Conservation (phyloP, 2,797 vertebrate genomes). For the Poecilia gillii region DNA sequence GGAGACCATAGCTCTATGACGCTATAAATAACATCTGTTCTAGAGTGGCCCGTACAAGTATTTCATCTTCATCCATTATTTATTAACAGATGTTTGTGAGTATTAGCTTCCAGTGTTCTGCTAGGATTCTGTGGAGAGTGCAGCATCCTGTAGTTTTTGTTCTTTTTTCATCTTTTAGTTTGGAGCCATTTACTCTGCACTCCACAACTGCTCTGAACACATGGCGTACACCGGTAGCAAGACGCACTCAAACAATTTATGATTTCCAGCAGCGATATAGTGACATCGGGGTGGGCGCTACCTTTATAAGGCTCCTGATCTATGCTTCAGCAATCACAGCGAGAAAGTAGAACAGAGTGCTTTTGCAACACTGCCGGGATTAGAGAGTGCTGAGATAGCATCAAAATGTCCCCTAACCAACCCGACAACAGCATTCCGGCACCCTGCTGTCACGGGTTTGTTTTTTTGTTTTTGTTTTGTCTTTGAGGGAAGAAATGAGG, state of each 20-base stretch:
- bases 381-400: slow-evolving; percentile 34
- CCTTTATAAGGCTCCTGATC: slow-evolving; percentile 33
- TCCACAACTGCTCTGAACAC: slow-evolving; percentile 30
- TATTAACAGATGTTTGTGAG: slow-evolving; percentile 70
- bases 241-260: slow-evolving; percentile 45
- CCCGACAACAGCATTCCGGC: slow-evolving; percentile 22
- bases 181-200: slow-evolving; percentile 57
- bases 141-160: slow-evolving; percentile 56
- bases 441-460: slow-evolving; percentile 6
- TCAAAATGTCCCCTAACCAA: slow-evolving; percentile 42
- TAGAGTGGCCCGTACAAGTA: slow-evolving; percentile 54
- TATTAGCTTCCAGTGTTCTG: slow-evolving; percentile 69
- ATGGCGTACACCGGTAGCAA: slow-evolving; percentile 34
- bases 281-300: slow-evolving; percentile 16
- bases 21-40: slow-evolving; percentile 66
- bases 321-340: slow-evolving; percentile 40
- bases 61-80: slow-evolving; percentile 74
- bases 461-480: slow-evolving; percentile 9
- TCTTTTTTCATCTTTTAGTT: neutral
- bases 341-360: slow-evolving; percentile 18
- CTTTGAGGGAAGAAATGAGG: slow-evolving; percentile 41
- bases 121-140: slow-evolving; percentile 52
- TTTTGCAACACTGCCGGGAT: slow-evolving; percentile 38
- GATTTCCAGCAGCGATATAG: slow-evolving; percentile 40
- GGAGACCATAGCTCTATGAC: slow-evolving; percentile 50